Evolutionary conservation across 2,888 invertebrate genomes (phyloP).

Genomic region (Eristalis intricaria): DNA sequence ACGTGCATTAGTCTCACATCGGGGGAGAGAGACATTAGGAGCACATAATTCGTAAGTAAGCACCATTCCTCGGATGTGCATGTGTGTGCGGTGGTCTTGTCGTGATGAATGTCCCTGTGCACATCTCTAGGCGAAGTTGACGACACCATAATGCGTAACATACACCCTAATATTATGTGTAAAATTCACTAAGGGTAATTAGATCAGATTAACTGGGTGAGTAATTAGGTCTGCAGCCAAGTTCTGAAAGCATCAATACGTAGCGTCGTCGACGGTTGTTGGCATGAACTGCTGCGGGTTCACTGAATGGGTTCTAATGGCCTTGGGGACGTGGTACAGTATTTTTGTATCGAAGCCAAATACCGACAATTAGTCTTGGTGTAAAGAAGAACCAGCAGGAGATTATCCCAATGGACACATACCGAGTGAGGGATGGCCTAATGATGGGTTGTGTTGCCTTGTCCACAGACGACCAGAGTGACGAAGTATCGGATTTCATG

Average conservation of each 20-base stretch:
- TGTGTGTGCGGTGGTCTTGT: not conserved
- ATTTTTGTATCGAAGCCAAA: not conserved
- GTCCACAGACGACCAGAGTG: too few relatives aligned
- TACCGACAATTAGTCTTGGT: not conserved
- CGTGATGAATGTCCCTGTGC: slow-evolving; percentile 32
- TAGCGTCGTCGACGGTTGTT: not conserved
- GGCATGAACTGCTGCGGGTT: not conserved
- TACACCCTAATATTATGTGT: slow-evolving; percentile 26
- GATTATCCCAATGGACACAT: too few relatives aligned
- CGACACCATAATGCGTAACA: slow-evolving; percentile 33
- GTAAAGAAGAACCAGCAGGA: not conserved
- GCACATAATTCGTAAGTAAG: slow-evolving; percentile 44
- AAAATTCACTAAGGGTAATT: slow-evolving; percentile 44
- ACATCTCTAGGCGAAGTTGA: slow-evolving; percentile 14
- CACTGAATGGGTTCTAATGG: not conserved
- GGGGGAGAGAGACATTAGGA: slow-evolving; percentile 30
- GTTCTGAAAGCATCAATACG: not conserved
- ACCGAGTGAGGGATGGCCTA: too few relatives aligned
- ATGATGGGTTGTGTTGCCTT: too few relatives aligned
- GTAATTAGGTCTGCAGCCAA: slow-evolving; percentile 41
- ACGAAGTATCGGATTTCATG: too few relatives aligned
- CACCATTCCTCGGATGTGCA: slow-evolving; percentile 6
- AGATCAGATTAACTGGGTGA: slow-evolving; percentile 51
- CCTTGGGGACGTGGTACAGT: not conserved
- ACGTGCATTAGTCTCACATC: slow-evolving; percentile 30